These are phyloP conservation scores for Entelurus aequoreus DNA, from an alignment of 2,113 vertebrate genomes.

Conservation along the genomic window DNA sequence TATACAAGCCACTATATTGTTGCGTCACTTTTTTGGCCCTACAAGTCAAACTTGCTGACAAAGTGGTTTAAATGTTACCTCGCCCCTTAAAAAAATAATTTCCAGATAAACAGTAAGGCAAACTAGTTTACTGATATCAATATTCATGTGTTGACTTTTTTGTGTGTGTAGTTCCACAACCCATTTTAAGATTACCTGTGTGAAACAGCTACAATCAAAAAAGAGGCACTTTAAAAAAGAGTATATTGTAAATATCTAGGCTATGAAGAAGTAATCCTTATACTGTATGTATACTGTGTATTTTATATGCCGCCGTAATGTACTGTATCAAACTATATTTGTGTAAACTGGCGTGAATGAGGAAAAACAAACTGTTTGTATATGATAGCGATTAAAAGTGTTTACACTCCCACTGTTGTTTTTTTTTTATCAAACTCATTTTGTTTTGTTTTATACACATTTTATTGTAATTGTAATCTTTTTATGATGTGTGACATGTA, in stretches of 20 bases:
- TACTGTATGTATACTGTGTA: slow-evolving; percentile 71
- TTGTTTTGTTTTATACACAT: background rate
- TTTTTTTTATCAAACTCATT: background rate
- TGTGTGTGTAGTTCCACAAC: slow-evolving; percentile 42
- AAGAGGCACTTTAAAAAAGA: slow-evolving; percentile 79
- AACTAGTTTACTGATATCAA: slow-evolving; percentile 52
- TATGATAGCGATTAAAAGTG: background rate
- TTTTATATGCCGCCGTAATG: slow-evolving; percentile 65
- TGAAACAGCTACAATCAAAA: slow-evolving; percentile 81
- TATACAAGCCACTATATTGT: slow-evolving; percentile 21
- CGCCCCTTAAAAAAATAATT: slow-evolving; percentile 56
- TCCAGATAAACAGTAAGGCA: slow-evolving; percentile 67
- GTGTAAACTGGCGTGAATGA: slow-evolving; percentile 46
- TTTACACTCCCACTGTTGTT: background rate
- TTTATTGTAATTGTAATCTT: background rate
- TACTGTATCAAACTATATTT: slow-evolving; percentile 38
- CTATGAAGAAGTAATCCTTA: slow-evolving; percentile 60
- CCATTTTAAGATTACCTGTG: slow-evolving; percentile 67
- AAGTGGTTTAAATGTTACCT: slow-evolving; percentile 67
- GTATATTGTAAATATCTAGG: slow-evolving; percentile 64
- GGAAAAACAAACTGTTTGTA: slow-evolving; percentile 46
- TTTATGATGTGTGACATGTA: too few relatives aligned
- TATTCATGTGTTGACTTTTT: slow-evolving; percentile 6
- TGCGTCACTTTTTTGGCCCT: slow-evolving; percentile 12
- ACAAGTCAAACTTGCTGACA: slow-evolving; percentile 47